Base-by-base conservation (phyloP, 2,113 vertebrate genomes). In the Euleptes europaea region DNA sequence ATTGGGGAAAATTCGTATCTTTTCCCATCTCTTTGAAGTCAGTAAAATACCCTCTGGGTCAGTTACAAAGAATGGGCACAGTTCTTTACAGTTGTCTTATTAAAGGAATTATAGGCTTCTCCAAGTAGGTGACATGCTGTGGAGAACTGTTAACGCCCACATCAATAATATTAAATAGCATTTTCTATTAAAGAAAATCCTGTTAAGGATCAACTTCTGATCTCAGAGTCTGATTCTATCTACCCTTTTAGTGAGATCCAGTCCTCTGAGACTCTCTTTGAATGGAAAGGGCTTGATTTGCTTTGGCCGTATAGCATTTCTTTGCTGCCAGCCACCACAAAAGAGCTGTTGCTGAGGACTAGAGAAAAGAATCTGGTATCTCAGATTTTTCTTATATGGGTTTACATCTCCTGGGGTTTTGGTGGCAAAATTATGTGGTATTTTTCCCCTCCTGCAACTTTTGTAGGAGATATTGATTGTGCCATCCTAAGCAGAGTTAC, bases 141-240 rank as follows among this genome's bases (percentile, higher is more conserved):
- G 85, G 87, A 66, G 73, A 88, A 88, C 86, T 0, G 38, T 84
- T 63, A 91, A 94, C 69, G 5, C 82, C 82, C 88, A 91, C 86
- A 94, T 95, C 92, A 94, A 94, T 94, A 96, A 92, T 93, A 93
- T 92, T 94, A 93, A 92, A 91, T 86, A 90, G 75, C 81, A 75
- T 89, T 88, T 93, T 35, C 86, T 93, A 78, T 95, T 95, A 91
- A 94, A 93, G 89, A 88, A 86, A 90, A 80, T 93, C 87, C 84
- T 93, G 83, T 92, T 94, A 92, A 49, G 26, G 92, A 93, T 90
- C 85, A 85, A 88, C 86, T 94, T 95, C 89, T 93, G 89, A 70
- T 91, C 90, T 94, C 92, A 95, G 96, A 94, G 93, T 93, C 94
- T 94, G 94, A 95, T 94, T 94, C 81, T 76, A 92, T 92, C 89